Evolutionary conservation across 1,140 invertebrate species (phyloP).

Genomic region (Antheraea pernyi): DNA sequence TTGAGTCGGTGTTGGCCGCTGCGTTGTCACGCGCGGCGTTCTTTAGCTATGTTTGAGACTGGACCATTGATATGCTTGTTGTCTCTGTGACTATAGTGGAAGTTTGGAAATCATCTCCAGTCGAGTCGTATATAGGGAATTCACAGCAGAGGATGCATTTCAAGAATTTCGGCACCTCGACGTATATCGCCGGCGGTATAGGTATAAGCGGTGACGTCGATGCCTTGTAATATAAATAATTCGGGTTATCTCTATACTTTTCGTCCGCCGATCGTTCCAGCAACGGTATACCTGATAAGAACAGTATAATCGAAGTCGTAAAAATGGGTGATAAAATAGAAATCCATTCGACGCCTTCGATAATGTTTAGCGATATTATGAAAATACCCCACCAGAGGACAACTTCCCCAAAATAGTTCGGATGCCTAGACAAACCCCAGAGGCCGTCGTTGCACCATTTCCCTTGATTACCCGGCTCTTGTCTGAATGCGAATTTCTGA

Average conservation of each 20-base stretch:
- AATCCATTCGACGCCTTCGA: slow-evolving; percentile 89
- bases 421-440: slow-evolving; percentile 94
- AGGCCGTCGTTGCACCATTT: slow-evolving; percentile 95
- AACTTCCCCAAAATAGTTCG: slow-evolving; percentile 98
- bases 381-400: slow-evolving; percentile 97
- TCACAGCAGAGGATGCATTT: slow-evolving; percentile 93
- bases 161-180: slow-evolving; percentile 88
- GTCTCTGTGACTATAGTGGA: slow-evolving; percentile 85
- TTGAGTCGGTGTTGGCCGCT: slow-evolving; percentile 52
- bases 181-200: slow-evolving; percentile 90
- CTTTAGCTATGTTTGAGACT: slow-evolving; percentile 89
- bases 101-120: slow-evolving; percentile 83
- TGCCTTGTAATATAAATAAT: slow-evolving; percentile 92
- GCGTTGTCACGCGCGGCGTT: slow-evolving; percentile 78
- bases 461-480: slow-evolving; percentile 92
- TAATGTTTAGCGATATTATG: slow-evolving; percentile 91
- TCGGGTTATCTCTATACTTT: slow-evolving; percentile 90
- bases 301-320: slow-evolving; percentile 92
- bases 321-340: slow-evolving; percentile 93
- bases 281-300: slow-evolving; percentile 92
- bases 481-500: slow-evolving; percentile 94
- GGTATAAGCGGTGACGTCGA: slow-evolving; percentile 93
- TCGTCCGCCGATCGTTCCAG: slow-evolving; percentile 92
- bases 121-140: slow-evolving; percentile 90
- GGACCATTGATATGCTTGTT: slow-evolving; percentile 85